Conservation (phyloP, 2,888 invertebrate species). For the Macropis europaea region DNA sequence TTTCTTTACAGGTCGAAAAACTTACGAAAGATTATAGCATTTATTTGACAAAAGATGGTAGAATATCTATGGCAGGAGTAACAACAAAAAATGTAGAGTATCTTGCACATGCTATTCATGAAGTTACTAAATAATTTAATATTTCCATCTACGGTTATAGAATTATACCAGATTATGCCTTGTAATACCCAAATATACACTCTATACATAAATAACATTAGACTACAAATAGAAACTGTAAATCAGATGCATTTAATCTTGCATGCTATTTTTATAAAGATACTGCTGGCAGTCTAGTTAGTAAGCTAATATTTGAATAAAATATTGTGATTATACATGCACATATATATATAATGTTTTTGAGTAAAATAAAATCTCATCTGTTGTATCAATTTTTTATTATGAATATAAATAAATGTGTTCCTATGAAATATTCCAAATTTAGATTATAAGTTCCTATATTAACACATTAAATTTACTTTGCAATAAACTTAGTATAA, state of each 20-base stretch:
- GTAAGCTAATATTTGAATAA: not conserved
- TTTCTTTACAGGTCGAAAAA: constrained; percentile 85
- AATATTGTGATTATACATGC: constrained; percentile 7
- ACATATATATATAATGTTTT: not conserved
- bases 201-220: constrained; percentile 13
- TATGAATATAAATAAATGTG: not conserved
- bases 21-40: constrained; percentile 95
- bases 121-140: constrained; percentile 88
- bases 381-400: too few relatives aligned
- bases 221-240: constrained; percentile 5
- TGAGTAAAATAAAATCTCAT: too few relatives aligned
- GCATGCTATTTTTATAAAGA: constrained; percentile 64
- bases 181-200: constrained; percentile 9
- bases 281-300: constrained; percentile 70
- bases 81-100: constrained; percentile 97
- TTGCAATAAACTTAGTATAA: not conserved
- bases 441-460: not conserved
- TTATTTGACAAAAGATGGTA: constrained; percentile 97
- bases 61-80: constrained; percentile 98
- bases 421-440: not conserved
- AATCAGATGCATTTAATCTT: constrained; percentile 58
- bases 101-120: constrained; percentile 95
- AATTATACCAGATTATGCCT: constrained; percentile 7
- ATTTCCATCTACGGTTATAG: not conserved
- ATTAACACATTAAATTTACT: not conserved